These are phyloP conservation scores for Aphidoletes aphidimyza DNA, from an alignment of 2,888 invertebrate genomes.

Conservation along the genomic window DNA sequence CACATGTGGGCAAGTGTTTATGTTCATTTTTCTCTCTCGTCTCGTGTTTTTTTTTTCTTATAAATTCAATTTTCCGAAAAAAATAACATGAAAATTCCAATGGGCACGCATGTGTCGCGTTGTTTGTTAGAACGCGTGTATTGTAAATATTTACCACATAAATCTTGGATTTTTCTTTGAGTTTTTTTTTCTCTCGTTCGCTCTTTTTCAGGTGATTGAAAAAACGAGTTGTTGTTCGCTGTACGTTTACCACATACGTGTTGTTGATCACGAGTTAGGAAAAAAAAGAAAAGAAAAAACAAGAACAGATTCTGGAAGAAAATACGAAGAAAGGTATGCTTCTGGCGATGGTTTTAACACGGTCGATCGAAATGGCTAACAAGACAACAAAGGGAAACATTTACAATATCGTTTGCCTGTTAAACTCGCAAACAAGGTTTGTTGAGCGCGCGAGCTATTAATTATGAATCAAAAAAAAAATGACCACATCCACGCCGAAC, in stretches of 20 bases:
- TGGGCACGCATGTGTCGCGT: constrained; percentile 7
- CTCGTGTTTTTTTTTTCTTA: no score
- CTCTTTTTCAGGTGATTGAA: constrained; percentile 3
- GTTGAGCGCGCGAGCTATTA: background rate
- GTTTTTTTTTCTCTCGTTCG: background rate
- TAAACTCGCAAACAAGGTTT: constrained; percentile 24
- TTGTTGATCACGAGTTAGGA: background rate
- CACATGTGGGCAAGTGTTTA: constrained; percentile 42
- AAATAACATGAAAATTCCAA: background rate
- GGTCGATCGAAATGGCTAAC: background rate
- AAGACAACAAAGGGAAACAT: constrained; percentile 7
- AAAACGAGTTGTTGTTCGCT: background rate
- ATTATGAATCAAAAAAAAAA: constrained; percentile 50
- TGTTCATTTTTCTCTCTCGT: background rate
- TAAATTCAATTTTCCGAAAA: background rate
- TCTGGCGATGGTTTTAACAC: constrained; percentile 44
- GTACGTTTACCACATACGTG: no score
- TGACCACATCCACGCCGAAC: constrained; percentile 32
- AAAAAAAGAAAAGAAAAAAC: background rate
- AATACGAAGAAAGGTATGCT: constrained; percentile 39
- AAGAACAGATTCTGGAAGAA: background rate
- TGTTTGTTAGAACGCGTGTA: background rate
- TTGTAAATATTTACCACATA: background rate
- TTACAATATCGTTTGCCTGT: background rate
- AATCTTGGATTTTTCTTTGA: no score